Evolutionary conservation across 2,113 vertebrate genomes (phyloP), one percentile per base, ranked within the genome.

Genomic region (Micronycteris hirsuta): DNA sequence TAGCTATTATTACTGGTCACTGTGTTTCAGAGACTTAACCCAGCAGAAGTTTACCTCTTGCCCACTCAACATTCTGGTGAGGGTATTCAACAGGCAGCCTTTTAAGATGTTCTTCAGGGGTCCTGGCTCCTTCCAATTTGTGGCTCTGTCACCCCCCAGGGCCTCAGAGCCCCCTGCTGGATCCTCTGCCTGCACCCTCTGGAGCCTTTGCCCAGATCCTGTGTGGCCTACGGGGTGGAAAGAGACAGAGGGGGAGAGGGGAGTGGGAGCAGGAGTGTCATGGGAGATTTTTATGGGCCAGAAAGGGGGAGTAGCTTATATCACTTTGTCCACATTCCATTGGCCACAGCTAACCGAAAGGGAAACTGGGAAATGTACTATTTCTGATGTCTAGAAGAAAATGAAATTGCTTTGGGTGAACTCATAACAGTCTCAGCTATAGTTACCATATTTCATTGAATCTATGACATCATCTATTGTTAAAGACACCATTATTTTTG

Each of bases 401-500:
- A 65, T 26, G 33, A 73, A 84, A 49, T 65, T 70, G 86, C 54
- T 83, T 78, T 87, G 24, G 82, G 52, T 78, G 68, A 91, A 41
- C 26, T 86, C 43, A 3, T 19, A 67, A 70, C 74, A 54, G 43
- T 63, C 52, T 91, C 84, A 36, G 61, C 91, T 41, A 24, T 16
- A 17, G 41, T 68, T 58, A 58, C 41, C 52, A 43, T 83, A n/a
- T 58, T n/a, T 65, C 61, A 43, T 58, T 58, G 68, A 84, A 15
- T 83, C 76, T 68, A 16, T 86, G 49, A 82, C 19, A 71, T 77
- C 61, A 61, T 56, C 74, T 76, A 33, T 82, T 86, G 58, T 76
- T 70, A 87, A 83, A 81, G 76, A 71, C 45, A 84, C 24, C 20
- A 20, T 93, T 86, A 86, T 83, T 95, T 93, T 81, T 41, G 76